Evolutionary conservation across 2,797 vertebrate genomes (phyloP).

Genomic region (Urophycis tenuis): DNA sequence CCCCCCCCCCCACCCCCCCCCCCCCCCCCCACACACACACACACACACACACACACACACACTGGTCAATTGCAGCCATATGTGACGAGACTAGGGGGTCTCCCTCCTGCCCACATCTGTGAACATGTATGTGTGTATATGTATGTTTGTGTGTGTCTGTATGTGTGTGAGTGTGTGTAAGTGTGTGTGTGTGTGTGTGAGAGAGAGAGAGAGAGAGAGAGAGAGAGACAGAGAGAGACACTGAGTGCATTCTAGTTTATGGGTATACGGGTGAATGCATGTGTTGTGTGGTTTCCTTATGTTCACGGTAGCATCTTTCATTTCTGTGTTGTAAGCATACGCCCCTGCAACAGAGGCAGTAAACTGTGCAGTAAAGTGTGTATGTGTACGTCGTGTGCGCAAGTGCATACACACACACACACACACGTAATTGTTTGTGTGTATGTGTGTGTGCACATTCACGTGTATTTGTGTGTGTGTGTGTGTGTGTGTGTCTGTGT

Average conservation of each 20-base stretch:
- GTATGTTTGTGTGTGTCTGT: constrained; percentile 13
- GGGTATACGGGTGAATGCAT: not conserved
- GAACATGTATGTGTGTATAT: constrained; percentile 31
- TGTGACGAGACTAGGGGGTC: constrained; percentile 67
- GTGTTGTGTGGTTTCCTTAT: not conserved
- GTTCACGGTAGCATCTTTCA: not conserved
- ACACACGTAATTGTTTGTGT: no score
- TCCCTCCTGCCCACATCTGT: constrained; percentile 48
- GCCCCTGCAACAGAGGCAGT: not conserved
- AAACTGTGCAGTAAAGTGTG: no score
- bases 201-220: no score
- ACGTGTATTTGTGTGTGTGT: not conserved
- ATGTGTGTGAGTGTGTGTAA: not conserved
- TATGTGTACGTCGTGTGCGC: not conserved
- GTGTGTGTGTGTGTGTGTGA: not conserved
- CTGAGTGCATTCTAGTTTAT: not conserved
- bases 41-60: no score
- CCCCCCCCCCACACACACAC: no score
- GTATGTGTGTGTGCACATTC: not conserved
- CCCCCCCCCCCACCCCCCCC: no score
- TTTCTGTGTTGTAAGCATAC: not conserved
- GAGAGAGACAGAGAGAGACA: no score
- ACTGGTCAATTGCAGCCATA: constrained; percentile 71
- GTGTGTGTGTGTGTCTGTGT: no score
- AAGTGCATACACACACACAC: no score